phyloP scores from a whole-genome alignment of 2,113 vertebrate genomes.

The Gnathonemus longibarbis region DNA sequence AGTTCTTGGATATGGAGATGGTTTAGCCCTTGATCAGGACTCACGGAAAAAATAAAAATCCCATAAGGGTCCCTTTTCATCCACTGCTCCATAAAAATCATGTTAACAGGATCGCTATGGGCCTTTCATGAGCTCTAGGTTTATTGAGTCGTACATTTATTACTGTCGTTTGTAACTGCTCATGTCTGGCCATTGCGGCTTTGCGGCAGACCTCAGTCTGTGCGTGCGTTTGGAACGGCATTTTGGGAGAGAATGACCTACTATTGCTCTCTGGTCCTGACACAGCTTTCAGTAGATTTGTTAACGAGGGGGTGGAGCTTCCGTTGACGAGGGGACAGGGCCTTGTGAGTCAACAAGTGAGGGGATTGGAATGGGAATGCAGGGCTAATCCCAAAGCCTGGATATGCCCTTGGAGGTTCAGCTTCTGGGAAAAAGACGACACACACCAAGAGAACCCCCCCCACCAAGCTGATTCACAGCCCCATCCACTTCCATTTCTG shows the following conservation, averaged over 20 bases:
- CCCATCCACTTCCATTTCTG: neutral
- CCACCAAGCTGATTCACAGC: neutral
- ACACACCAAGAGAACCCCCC: neutral
- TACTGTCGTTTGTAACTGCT: neutral
- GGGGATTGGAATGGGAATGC: neutral
- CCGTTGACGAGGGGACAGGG: neutral
- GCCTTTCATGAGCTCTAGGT: neutral
- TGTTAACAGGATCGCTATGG: neutral
- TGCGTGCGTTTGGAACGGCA: neutral
- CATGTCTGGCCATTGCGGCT: neutral
- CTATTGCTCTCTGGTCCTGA: neutral
- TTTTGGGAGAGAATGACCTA: neutral
- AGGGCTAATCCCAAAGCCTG: neutral
- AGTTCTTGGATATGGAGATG: neutral
- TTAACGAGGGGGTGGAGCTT: neutral
- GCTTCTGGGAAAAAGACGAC: neutral
- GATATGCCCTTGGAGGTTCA: neutral
- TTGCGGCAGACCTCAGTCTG: neutral
- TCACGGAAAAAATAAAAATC: neutral
- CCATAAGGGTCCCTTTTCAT: neutral
- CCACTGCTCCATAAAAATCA: conserved; percentile 1
- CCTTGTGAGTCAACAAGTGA: neutral
- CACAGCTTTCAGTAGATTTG: neutral
- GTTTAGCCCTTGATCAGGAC: neutral
- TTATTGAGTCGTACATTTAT: neutral